Conservation (phyloP, 1,140 invertebrate genomes). For the Drepana arcuata region DNA sequence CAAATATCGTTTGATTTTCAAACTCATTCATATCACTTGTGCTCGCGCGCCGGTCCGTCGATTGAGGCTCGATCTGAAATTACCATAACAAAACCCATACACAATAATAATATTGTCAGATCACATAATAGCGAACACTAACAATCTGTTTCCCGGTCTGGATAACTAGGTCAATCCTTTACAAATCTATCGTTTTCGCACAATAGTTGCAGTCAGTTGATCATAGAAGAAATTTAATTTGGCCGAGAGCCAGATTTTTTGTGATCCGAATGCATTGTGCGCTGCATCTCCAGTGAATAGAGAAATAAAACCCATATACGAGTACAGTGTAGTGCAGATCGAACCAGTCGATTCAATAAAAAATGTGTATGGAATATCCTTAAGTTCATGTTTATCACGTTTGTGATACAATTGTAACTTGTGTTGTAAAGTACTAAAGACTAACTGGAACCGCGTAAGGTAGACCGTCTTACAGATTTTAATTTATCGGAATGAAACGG, state of each 20-base stretch:
- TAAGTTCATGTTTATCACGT: too few relatives aligned
- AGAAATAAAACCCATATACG: background rate
- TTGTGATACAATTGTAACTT: too few relatives aligned
- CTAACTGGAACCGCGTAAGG: too few relatives aligned
- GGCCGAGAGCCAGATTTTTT: constrained; percentile 36
- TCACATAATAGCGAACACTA: constrained; percentile 26
- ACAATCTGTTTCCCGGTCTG: constrained; percentile 25
- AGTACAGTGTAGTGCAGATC: too few relatives aligned
- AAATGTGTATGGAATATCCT: too few relatives aligned
- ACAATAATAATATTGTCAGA: constrained; percentile 25
- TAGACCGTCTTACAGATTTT: too few relatives aligned
- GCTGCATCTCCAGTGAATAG: too few relatives aligned
- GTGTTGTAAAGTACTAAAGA: too few relatives aligned
- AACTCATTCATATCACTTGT: too few relatives aligned
- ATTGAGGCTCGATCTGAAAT: constrained; percentile 18
- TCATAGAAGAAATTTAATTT: constrained; percentile 45
- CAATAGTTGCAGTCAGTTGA: constrained; percentile 36
- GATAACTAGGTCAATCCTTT: constrained; percentile 46
- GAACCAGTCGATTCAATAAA: too few relatives aligned
- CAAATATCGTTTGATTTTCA: too few relatives aligned
- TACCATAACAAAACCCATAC: constrained; percentile 11
- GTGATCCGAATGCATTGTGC: constrained; percentile 29
- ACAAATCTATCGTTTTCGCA: constrained; percentile 33
- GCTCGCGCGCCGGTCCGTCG: background rate
- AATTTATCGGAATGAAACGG: too few relatives aligned